Percentiles rank a stretch among this genome's conserved stretches.
phyloP scores from a whole-genome alignment of 2,113 vertebrate genomes.

The Pygoscelis adeliae region DNA sequence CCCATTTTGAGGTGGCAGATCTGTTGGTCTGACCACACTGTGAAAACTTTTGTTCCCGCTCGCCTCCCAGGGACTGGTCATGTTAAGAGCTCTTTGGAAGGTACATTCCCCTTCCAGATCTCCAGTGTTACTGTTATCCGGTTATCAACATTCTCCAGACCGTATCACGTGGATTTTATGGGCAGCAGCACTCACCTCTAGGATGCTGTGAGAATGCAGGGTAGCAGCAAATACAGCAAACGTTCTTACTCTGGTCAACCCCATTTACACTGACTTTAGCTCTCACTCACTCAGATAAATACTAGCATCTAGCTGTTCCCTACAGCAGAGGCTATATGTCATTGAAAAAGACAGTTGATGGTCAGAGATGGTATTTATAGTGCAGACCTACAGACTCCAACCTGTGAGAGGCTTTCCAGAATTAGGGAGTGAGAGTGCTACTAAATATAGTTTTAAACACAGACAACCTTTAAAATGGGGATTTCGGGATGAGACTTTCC shows the following conservation, averaged over 20 bases:
- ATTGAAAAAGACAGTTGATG: constrained; percentile 33
- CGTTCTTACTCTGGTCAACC: background rate
- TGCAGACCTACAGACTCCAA: constrained; percentile 50
- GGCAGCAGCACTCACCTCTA: background rate
- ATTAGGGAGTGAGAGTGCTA: constrained; percentile 36
- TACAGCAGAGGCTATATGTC: background rate
- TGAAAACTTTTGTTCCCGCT: background rate
- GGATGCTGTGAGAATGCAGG: background rate
- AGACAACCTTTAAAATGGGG: background rate
- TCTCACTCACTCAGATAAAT: background rate
- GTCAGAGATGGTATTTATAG: constrained; percentile 54
- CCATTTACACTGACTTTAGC: background rate
- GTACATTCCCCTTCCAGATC: background rate
- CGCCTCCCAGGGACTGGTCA: background rate
- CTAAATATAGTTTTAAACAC: constrained; percentile 24
- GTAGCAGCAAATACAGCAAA: background rate
- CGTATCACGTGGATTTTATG: background rate
- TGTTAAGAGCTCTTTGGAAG: background rate
- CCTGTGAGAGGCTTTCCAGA: constrained; percentile 46
- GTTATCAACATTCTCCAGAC: background rate
- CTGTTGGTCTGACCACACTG: background rate
- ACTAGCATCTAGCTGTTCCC: background rate
- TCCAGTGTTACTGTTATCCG: background rate
- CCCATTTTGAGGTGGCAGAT: background rate
- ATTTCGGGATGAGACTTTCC: background rate